phyloP scores from a whole-genome alignment of 2,797 vertebrate species.

The Gallinago solitaria region DNA sequence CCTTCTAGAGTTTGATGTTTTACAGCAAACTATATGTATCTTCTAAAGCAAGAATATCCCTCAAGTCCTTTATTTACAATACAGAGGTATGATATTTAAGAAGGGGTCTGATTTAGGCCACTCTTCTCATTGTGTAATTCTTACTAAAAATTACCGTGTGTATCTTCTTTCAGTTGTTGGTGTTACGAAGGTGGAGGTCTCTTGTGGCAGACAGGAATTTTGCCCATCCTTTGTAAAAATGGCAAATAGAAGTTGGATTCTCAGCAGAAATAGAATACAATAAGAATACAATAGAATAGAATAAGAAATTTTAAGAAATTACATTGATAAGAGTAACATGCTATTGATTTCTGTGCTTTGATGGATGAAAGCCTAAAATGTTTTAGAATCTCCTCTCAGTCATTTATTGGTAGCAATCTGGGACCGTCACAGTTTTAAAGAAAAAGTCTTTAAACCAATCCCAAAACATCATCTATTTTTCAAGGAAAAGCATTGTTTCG shows the following conservation, averaged over 20 bases:
- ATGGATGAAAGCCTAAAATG: not conserved
- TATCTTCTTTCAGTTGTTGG: not conserved
- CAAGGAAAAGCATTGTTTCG: not conserved
- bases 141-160: not conserved
- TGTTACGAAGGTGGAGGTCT: not conserved
- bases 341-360: not conserved
- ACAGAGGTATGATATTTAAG: not conserved
- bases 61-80: not conserved
- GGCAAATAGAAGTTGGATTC: not conserved
- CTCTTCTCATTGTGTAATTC: not conserved
- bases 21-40: not conserved
- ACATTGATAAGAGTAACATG: not conserved
- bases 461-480: not conserved
- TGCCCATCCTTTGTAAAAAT: not conserved
- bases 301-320: not conserved
- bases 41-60: not conserved
- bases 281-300: not conserved
- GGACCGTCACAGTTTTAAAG: not conserved
- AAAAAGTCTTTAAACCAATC: not conserved
- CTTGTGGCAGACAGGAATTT: not conserved
- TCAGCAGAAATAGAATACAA: not conserved
- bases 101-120: not conserved
- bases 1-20: not conserved
- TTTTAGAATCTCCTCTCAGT: not conserved
- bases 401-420: not conserved